Base-by-base conservation (phyloP, 2,888 invertebrate species). In the Apodemia hepburni region DNA sequence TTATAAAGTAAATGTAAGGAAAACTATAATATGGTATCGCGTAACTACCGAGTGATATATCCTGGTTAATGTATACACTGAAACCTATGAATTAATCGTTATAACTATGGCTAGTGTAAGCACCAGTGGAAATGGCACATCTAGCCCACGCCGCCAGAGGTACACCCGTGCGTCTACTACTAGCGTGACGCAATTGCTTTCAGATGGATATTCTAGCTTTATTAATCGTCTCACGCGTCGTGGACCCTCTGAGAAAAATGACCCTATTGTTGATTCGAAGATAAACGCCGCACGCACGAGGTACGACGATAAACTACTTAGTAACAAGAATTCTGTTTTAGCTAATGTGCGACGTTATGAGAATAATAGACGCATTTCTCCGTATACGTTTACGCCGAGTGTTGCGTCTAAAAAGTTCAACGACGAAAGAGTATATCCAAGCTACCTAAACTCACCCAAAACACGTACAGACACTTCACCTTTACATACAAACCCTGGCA, bases 171-270 rank as follows among this genome's bases (percentile, higher is more conserved):
- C 94, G 68, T 96, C 97, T 61, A 95, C 95, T 65, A 93, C 95
- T 60, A 97, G 97, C 87, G 96, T 97, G 73, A 95, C 97, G 69
- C 97, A 97, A 85, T 91, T 97, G 75, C 91, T 97, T 73, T 95
- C 95, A 72, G 97, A 97, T 81, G 97, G 97, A 73, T 97, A 97
- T 86, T 96, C 96, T 76, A 97, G 94, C 86, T 93, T 97, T 71
- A 93, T 97, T 75, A 97, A 97, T 80, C 93, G 97, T 71, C 92
- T 97, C 75, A 95, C 95, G 45, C 93, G 95, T 69, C 94, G 97
- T 67, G 96, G 96, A 60, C 96, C 96, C 51, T 96, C 96, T 61
- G 94, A 94, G 85, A 93, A 93, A 82, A 86, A 87, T 70, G 94
- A 93, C 77, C 84, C 85, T 67, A 69, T 79, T 62, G 72, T 80